Evolutionary conservation across 2,797 vertebrate genomes (phyloP).

Genomic region (Lacerta bilineata): DNA sequence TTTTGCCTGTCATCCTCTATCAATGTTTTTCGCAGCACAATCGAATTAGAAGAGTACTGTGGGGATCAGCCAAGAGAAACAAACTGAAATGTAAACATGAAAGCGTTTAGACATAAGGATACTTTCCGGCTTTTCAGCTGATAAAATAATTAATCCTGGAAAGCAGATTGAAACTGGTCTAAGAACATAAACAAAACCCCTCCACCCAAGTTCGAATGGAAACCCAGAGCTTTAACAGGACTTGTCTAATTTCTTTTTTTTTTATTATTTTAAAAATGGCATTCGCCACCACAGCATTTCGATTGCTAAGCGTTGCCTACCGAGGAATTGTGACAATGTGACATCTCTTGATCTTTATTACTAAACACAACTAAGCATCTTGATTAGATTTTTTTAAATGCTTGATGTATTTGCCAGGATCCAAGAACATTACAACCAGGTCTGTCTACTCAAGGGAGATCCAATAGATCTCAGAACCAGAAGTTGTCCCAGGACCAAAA

Average conservation of each 20-base stretch:
- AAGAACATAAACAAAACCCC: slow-evolving; percentile 68
- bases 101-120: slow-evolving; percentile 71
- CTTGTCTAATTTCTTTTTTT: slow-evolving; percentile 52
- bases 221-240: slow-evolving; percentile 55
- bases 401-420: background rate
- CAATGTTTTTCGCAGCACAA: slow-evolving; percentile 69
- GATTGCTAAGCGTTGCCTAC: slow-evolving; percentile 36
- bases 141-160: slow-evolving; percentile 79
- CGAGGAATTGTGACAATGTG: slow-evolving; percentile 63
- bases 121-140: slow-evolving; percentile 77
- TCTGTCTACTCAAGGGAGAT: background rate
- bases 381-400: slow-evolving; percentile 11
- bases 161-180: slow-evolving; percentile 75
- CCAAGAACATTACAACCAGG: background rate
- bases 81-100: slow-evolving; percentile 68
- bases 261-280: slow-evolving; percentile 31
- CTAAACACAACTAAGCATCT: slow-evolving; percentile 48
- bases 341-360: slow-evolving; percentile 68
- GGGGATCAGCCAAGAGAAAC: slow-evolving; percentile 67
- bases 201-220: slow-evolving; percentile 66
- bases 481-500: too few species aligned
- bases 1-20: slow-evolving; percentile 53
- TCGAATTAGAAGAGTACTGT: slow-evolving; percentile 73
- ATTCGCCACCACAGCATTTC: slow-evolving; percentile 40
- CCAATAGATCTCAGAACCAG: background rate